Conservation (phyloP, 2,888 invertebrate species). For the Metopia argyrocephala region DNA sequence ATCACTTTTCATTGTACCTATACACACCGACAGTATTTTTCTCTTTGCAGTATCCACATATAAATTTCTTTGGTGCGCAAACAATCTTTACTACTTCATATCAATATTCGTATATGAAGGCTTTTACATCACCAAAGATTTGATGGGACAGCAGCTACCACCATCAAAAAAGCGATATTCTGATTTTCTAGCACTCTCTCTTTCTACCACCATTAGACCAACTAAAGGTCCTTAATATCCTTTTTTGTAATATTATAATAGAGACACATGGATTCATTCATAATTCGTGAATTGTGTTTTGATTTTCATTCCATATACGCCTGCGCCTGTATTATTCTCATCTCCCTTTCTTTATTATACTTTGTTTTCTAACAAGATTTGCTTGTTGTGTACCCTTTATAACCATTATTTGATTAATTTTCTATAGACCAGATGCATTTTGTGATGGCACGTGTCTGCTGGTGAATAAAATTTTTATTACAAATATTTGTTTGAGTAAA, state of each 20-base stretch:
- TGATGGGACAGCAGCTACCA: slow-evolving; percentile 38
- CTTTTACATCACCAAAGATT: not conserved
- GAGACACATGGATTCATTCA: slow-evolving; percentile 20
- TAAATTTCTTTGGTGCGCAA: not conserved
- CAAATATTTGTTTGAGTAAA: not conserved
- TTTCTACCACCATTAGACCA: slow-evolving; percentile 24
- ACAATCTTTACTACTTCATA: slow-evolving; percentile 9
- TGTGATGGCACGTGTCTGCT: slow-evolving; percentile 20
- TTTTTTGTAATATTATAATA: slow-evolving; percentile 7
- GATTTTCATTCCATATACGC: slow-evolving; percentile 24
- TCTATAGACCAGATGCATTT: slow-evolving; percentile 47
- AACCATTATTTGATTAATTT: slow-evolving; percentile 32
- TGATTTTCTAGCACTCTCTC: not conserved
- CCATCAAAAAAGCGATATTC: not conserved
- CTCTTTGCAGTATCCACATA: slow-evolving; percentile 31
- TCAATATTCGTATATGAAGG: slow-evolving; percentile 36
- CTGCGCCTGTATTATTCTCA: slow-evolving; percentile 42
- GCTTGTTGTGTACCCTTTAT: not conserved
- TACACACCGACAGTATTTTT: too few relatives aligned
- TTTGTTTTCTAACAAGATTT: slow-evolving; percentile 24
- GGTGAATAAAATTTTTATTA: not conserved
- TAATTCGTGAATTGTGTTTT: slow-evolving; percentile 10
- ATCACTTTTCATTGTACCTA: too few relatives aligned
- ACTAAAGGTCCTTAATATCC: not conserved
- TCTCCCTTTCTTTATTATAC: slow-evolving; percentile 9